Base-by-base conservation (phyloP, 2,797 vertebrate genomes). In the Margarornis squamiger region DNA sequence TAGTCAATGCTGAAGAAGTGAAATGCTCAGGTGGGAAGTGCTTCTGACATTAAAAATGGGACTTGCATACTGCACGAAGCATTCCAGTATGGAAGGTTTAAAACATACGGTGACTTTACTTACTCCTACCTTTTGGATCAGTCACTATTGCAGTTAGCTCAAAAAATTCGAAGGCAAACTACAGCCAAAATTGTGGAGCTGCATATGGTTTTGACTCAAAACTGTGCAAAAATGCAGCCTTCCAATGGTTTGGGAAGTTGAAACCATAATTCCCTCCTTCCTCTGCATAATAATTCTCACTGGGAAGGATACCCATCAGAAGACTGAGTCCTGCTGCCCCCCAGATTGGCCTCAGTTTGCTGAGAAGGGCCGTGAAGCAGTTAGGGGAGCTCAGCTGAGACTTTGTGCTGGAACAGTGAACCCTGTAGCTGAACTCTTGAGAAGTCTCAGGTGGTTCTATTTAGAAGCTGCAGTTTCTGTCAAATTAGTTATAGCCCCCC, bases 121-220 rank as follows among this genome's bases (percentile, higher is more conserved):
- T 88, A 81, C 90, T 95, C 89, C 96, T 95, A 90, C 88, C 88
- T 95, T 95, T 95, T 92, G 90, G 88, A 93, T 92, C 89, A 84
- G 74, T 67, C 75, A 96, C 77, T 94, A 61, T 22, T 92, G 81
- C 87, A 78, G 81, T 68, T 75, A 87, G 62, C 92, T 96, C 76
- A 72, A 70, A 92, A 87, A 94, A 87, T 49, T 0, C 27, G 68
- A 82, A 92, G 80, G 62, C 79, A 93, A 92, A 90, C 87, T 55
- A 68, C 73, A 90, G 92, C 80, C 91, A 94, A 91, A 94, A 84
- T 26, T 1, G 0, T 54, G 68, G 71, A 86, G 34, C 49, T 80
- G 73, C 79, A 67, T 81, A 66, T 59, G 54, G 79, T 63, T 95
- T 94, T 92, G 87, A 92, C 71, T 81, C 55, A 84, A 91, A 94